Conservation (phyloP, 1,140 invertebrate species). For the Homalodisca vitripennis region DNA sequence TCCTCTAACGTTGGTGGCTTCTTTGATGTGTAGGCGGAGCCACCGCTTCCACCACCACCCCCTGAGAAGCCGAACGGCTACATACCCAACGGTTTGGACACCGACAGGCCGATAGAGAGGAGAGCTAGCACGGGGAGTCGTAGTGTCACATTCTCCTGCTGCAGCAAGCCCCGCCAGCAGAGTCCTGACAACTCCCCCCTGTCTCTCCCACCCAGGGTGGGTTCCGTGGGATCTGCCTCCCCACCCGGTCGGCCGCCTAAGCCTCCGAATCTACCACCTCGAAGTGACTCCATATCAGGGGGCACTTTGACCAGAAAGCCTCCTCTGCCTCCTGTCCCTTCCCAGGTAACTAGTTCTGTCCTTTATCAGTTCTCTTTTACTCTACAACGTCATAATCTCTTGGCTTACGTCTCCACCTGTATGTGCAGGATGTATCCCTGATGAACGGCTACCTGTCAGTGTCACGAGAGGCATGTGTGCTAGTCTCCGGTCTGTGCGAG, state of each 20-base stretch:
- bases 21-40: neutral
- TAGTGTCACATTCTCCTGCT: slow-evolving; percentile 33
- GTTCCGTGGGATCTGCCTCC: slow-evolving; percentile 48
- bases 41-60: slow-evolving; percentile 3
- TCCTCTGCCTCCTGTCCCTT: slow-evolving; percentile 66
- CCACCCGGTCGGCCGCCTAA: slow-evolving; percentile 58
- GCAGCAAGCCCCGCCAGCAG: slow-evolving; percentile 34
- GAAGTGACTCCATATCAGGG: slow-evolving; percentile 54
- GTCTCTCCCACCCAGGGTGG: slow-evolving; percentile 22
- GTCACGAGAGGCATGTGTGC: slow-evolving; percentile 31
- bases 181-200: slow-evolving; percentile 33
- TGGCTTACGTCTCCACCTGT: neutral
- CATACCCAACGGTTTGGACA: slow-evolving; percentile 20
- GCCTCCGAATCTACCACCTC: slow-evolving; percentile 58
- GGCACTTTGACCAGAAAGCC: slow-evolving; percentile 56
- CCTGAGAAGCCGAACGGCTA: slow-evolving; percentile 18
- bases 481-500: slow-evolving; percentile 58
- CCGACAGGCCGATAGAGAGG: slow-evolving; percentile 5
- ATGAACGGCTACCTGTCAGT: slow-evolving; percentile 35
- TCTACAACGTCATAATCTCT: neutral
- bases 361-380: neutral
- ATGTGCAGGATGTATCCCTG: slow-evolving; percentile 33
- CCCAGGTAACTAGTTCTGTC: slow-evolving; percentile 49
- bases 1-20: no score
- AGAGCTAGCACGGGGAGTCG: slow-evolving; percentile 27